These are phyloP conservation scores for Anoura caudifer DNA, from an alignment of 2,113 vertebrate genomes.

Conservation along the genomic window DNA sequence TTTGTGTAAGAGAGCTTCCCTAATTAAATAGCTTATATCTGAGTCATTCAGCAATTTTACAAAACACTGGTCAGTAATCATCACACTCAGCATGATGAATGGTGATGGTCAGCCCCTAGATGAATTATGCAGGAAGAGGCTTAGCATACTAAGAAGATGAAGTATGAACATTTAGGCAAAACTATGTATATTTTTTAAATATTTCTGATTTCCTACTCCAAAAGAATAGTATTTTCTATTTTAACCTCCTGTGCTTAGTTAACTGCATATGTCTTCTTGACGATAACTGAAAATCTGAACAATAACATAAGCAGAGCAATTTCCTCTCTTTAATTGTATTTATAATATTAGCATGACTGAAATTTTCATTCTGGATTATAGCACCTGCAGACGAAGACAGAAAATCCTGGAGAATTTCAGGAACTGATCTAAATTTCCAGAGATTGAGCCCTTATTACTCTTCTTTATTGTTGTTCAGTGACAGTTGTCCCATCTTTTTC, in stretches of 20 bases:
- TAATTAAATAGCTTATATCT: slow-evolving; percentile 62
- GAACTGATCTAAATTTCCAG: not conserved
- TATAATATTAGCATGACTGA: not conserved
- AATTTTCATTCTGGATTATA: not conserved
- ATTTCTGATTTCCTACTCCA: not conserved
- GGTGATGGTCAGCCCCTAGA: not conserved
- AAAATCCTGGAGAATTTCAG: not conserved
- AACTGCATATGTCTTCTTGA: not conserved
- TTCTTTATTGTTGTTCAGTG: not conserved
- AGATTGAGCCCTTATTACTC: not conserved
- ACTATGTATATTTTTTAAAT: not conserved
- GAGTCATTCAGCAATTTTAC: not conserved
- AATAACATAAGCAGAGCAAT: not conserved
- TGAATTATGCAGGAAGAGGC: not conserved
- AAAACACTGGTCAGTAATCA: not conserved
- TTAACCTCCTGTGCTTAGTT: not conserved
- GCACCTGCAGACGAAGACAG: not conserved
- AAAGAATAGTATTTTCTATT: not conserved
- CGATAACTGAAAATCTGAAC: not conserved
- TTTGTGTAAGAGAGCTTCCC: slow-evolving; percentile 58
- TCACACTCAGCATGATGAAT: slow-evolving; percentile 13
- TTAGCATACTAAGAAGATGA: not conserved
- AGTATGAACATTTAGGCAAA: not conserved
- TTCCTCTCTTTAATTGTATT: not conserved
- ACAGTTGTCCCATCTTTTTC: no score